Evolutionary conservation across 2,113 vertebrate genomes (phyloP).

Genomic region (Trichechus manatus): DNA sequence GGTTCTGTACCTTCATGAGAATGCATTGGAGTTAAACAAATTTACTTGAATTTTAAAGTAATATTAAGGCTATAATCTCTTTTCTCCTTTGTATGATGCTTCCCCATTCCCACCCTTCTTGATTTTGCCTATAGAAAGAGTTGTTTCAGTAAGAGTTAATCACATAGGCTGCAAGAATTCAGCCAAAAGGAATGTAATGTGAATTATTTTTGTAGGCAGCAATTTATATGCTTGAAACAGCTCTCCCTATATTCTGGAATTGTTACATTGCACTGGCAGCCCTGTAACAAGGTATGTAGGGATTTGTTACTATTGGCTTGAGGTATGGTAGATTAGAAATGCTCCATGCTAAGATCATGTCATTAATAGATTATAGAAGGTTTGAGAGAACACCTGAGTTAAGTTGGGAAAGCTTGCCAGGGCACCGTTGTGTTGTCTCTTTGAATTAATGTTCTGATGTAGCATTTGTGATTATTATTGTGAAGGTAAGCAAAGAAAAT

Average conservation of each 20-base stretch:
- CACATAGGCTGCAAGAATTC: neutral
- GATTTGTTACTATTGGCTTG: neutral
- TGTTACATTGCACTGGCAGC: neutral
- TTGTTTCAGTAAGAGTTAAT: constrained; percentile 9
- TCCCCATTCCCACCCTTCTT: neutral
- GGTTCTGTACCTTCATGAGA: neutral
- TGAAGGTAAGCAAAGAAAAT: neutral
- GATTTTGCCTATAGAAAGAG: neutral
- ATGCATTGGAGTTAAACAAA: neutral
- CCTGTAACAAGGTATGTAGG: neutral
- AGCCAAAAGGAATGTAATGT: neutral
- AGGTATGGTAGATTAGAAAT: neutral
- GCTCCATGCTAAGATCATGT: neutral
- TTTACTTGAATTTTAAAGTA: neutral
- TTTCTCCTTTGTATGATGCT: neutral
- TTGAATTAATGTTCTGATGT: neutral
- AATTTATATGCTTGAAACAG: neutral
- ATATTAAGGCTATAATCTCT: neutral
- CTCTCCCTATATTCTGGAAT: neutral
- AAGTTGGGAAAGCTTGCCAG: neutral
- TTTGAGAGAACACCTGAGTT: neutral
- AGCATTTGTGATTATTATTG: neutral
- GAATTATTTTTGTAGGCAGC: neutral
- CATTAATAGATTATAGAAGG: neutral
- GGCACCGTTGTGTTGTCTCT: neutral